These are phyloP conservation scores for Sinocyclocheilus maitianheensis DNA, from an alignment of 2,113 vertebrate genomes.

Conservation along the genomic window DNA sequence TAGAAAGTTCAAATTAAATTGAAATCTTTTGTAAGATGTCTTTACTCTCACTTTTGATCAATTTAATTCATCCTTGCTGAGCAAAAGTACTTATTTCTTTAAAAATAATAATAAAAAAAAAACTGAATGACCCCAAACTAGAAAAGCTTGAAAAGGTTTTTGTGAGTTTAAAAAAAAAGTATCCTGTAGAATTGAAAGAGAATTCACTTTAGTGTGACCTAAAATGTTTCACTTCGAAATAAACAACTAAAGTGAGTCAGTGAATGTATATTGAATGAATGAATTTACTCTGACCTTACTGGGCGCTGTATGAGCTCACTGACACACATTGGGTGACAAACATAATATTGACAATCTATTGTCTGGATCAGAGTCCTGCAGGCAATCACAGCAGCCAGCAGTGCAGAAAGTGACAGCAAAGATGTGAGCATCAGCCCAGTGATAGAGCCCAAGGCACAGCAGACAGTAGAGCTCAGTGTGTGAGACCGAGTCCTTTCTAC, in stretches of 20 bases:
- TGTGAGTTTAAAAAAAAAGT: background rate
- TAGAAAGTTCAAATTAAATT: background rate
- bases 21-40: background rate
- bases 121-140: no score
- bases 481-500: background rate
- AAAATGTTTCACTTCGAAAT: slow-evolving; percentile 11
- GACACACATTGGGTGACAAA: slow-evolving; percentile 48
- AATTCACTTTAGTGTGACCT: background rate
- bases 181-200: background rate
- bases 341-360: slow-evolving; percentile 41
- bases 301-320: slow-evolving; percentile 26
- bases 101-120: no score
- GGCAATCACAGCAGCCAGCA: slow-evolving; percentile 30
- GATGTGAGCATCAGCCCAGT: slow-evolving; percentile 13
- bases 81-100: no score
- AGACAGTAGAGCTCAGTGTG: slow-evolving; percentile 22
- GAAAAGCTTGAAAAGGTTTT: background rate
- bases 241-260: slow-evolving; percentile 16
- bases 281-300: slow-evolving; percentile 21
- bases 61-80: background rate
- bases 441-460: slow-evolving; percentile 26
- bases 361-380: slow-evolving; percentile 33
- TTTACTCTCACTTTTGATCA: background rate
- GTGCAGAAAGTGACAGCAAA: slow-evolving; percentile 35
- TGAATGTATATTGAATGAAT: slow-evolving; percentile 2